Base-by-base conservation (phyloP, 2,113 vertebrate genomes). In the Vombatus ursinus region DNA sequence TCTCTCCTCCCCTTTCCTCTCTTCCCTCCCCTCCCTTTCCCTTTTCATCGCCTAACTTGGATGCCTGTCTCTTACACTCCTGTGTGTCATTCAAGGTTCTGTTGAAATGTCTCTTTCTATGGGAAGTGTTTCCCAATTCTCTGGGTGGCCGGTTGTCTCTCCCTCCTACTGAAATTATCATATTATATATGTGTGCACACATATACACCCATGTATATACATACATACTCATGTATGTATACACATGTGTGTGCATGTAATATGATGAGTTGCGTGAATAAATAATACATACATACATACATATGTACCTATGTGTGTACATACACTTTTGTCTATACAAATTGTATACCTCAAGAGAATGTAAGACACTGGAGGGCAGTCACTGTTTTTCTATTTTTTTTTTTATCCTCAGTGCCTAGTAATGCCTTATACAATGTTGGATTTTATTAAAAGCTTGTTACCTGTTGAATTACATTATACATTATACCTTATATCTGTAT, bases 381-480 rank as follows among this genome's bases (percentile, higher is more conserved):
- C 28, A 28, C 50, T 53, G 22, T n/a, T 77, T n/a, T 68, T 68
- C 8, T 57, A 3, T 68, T 68, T 3, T 31, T 68, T 68, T 68
- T 77, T n/a, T 84, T 23, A 84, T 84, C 68, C 37, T 84, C 19
- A 84, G 68, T 44, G 37, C n/a, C 61, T 57, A 44, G 6, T 19
- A 90, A 16, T 93, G 22, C 25, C 16, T 91, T 50, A 44, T 50
- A 44, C 52, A 5, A 10, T 51, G 28, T 47, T 44, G n/a, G 0
- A 52, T 50, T 51, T 50, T n/a, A 52, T 1, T 96, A 22, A 91
- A 90, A 25, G 52, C 92, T 94, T 96, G 25, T 92, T 50, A 68
- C 61, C 11, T 68, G 4, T 37, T 37, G 61, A 68, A n/a, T 68
- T 68, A 14, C 0, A 61, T 31, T 68, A 37, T 49, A 49, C 48